Evolutionary conservation across 1,140 invertebrate species (phyloP), one percentile per base, ranked within the genome.

Genomic region (Mya arenaria): DNA sequence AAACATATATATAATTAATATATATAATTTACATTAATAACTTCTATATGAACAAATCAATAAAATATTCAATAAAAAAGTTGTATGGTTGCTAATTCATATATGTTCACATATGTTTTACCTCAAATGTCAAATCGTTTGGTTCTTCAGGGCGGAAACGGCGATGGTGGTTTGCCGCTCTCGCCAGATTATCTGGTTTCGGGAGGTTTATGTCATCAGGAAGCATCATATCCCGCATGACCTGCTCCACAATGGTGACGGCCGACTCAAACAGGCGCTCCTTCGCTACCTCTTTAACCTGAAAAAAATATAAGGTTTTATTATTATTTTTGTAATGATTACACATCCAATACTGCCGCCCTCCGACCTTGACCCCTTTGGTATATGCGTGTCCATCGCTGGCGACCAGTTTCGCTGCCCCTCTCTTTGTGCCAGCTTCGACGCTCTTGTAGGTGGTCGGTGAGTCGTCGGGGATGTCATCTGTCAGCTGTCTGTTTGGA

Each of bases 111-210:
- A n/a, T n/a, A n/a, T n/a, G n/a, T n/a, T n/a, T n/a, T n/a, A n/a
- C n/a, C n/a, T n/a, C n/a, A n/a, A n/a, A n/a, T n/a, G 37, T 23
- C 17, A 39, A 34, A 17, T 36, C 34, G 5, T 48, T 56, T 3
- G 69, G 69, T 8, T 72, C 69, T 4, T 72, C 36, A 2, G 55
- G 69, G 4, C 69, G 52, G n/a, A n/a, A n/a, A 6, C 19, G 48
- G 13, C 55, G 41, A 23, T 72, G 69, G 28, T n/a, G 48, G 55
- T 72, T 72, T 15, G 44, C 69, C 1, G 69, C 44, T 19, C 69
- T 30, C 1, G 30, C 37, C 32, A 69, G 34, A 30, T 48, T 44
- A 5, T 41, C 63, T 23, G 63, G 63, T 39, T 39, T 66, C 8
- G 39, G 48, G 5, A 71, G 28, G 48, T 23, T 56, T 3, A 56